phyloP scores from a whole-genome alignment of 2,888 invertebrate genomes.

The Uloborus plumipes region DNA sequence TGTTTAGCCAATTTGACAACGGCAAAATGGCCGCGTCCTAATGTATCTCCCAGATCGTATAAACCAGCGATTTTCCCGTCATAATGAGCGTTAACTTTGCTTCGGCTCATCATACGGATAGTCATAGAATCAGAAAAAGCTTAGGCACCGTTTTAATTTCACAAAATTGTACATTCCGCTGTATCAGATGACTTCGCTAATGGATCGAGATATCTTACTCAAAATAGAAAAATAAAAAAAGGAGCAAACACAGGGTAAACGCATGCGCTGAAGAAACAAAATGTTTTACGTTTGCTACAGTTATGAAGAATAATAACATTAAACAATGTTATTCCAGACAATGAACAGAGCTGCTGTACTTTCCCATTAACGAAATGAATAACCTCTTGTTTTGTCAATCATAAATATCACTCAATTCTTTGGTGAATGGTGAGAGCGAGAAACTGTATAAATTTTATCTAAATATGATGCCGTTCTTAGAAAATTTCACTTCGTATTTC shows the following conservation, averaged over 20 bases:
- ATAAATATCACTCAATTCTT: too few relatives aligned
- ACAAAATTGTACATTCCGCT: constrained; percentile 48
- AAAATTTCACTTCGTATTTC: too few relatives aligned
- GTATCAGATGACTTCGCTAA: constrained; percentile 8
- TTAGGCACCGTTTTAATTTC: constrained; percentile 20
- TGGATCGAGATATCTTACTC: constrained; percentile 3
- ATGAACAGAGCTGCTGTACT: too few relatives aligned
- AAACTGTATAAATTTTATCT: too few relatives aligned
- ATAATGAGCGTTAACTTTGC: constrained; percentile 58
- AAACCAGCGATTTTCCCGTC: constrained; percentile 79
- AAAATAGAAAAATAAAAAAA: constrained; percentile 20
- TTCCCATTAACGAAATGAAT: too few relatives aligned
- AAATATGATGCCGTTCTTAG: too few relatives aligned
- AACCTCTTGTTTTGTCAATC: too few relatives aligned
- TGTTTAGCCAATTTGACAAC: constrained; percentile 97
- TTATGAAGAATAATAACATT: too few relatives aligned
- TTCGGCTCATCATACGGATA: constrained; percentile 61
- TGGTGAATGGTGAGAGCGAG: too few relatives aligned
- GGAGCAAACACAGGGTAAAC: not conserved
- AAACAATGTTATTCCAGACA: too few relatives aligned
- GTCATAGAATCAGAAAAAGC: constrained; percentile 32
- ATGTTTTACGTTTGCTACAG: not conserved
- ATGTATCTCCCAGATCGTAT: constrained; percentile 94
- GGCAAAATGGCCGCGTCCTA: constrained; percentile 98
- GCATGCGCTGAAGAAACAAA: not conserved